phyloP scores from a whole-genome alignment of 1,140 invertebrate species.

The Planococcus citri region DNA sequence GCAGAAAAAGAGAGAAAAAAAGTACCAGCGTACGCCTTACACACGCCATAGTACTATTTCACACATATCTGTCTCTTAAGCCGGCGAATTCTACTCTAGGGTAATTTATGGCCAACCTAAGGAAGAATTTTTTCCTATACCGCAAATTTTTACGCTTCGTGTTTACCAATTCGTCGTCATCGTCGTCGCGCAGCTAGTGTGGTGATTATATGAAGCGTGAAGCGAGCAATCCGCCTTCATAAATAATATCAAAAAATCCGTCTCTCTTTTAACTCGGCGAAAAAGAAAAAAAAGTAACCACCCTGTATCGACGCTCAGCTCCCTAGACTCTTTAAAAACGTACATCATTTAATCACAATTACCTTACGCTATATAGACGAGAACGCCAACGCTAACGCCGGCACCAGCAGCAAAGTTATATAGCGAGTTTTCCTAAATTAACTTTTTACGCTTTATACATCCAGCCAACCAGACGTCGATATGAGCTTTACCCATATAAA shows the following conservation, averaged over 20 bases:
- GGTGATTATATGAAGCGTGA: not conserved
- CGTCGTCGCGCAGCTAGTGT: not conserved
- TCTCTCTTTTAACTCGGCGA: too few species aligned
- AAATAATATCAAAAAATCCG: not conserved
- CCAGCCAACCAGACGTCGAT: too few species aligned
- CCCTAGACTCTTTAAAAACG: not conserved
- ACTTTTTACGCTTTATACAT: not conserved
- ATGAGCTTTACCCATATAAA: too few species aligned
- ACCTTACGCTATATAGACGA: not conserved
- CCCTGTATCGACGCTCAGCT: not conserved
- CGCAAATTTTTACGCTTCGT: not conserved
- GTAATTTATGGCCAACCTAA: not conserved
- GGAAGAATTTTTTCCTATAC: too few species aligned
- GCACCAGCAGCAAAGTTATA: too few species aligned
- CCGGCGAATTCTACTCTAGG: not conserved
- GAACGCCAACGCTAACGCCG: too few species aligned
- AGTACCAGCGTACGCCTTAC: not conserved
- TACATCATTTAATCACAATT: not conserved
- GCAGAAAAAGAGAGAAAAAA: too few species aligned
- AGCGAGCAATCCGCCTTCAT: not conserved
- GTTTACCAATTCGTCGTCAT: not conserved
- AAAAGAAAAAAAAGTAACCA: too few species aligned
- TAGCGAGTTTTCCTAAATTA: not conserved
- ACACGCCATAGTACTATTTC: not conserved
- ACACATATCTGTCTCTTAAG: constrained; percentile 6